These are phyloP conservation scores for Potorous gilbertii DNA, from an alignment of 2,797 vertebrate species.

Conservation along the genomic window DNA sequence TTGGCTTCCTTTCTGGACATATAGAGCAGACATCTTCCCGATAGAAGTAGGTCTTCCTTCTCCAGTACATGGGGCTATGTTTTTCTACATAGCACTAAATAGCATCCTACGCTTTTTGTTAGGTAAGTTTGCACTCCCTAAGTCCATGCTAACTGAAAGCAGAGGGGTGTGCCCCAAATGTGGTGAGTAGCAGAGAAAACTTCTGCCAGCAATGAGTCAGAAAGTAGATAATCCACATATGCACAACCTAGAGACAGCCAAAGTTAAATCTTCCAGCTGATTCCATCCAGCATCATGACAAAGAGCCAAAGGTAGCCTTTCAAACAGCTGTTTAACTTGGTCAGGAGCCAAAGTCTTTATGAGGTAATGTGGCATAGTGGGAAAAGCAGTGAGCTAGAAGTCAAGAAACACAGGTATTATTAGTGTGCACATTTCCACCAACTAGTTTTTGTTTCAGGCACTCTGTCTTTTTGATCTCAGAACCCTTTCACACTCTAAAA, in stretches of 20 bases:
- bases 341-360: not conserved
- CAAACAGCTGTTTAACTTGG: slow-evolving; percentile 4
- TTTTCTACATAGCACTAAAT: not conserved
- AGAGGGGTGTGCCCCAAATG: not conserved
- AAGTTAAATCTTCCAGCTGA: not conserved
- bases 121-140: not conserved
- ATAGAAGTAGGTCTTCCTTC: not conserved
- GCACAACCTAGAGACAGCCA: not conserved
- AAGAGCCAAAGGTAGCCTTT: not conserved
- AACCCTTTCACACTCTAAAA: not conserved
- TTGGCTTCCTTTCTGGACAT: not conserved
- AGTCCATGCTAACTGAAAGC: not conserved
- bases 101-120: not conserved
- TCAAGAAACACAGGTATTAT: not conserved
- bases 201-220: not conserved
- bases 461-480: not conserved
- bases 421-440: not conserved
- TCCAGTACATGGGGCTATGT: not conserved
- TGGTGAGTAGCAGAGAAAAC: not conserved
- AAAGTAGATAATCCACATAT: not conserved
- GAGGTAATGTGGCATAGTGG: not conserved
- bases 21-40: not conserved
- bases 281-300: not conserved
- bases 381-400: not conserved
- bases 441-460: not conserved